A percentile compares a stretch with the other conserved stretches of the same genome.
phyloP scores from a whole-genome alignment of 2,888 invertebrate species.

The Timandra comae region DNA sequence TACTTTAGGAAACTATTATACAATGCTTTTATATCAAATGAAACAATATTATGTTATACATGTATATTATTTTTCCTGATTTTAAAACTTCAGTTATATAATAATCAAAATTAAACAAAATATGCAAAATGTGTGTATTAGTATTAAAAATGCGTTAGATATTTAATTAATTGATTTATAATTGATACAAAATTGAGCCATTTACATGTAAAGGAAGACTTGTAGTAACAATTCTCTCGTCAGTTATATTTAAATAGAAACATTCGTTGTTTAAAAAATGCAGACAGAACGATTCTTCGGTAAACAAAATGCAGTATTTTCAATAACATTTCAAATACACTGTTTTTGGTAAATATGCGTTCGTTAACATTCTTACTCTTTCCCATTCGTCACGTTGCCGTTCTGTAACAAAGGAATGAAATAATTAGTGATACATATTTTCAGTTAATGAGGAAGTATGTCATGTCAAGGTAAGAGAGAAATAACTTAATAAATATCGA shows the following conservation, averaged over 20 bases:
- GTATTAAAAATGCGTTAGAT: no score
- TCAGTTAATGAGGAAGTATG: no score
- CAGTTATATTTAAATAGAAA: conserved; percentile 3
- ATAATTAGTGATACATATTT: background rate
- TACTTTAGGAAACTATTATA: no score
- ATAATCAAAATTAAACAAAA: no score
- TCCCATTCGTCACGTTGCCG: conserved; percentile 61
- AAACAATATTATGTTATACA: no score
- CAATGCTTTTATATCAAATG: no score
- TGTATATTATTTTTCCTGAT: no score
- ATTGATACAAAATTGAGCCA: conserved; percentile 15
- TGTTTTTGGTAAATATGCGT: conserved; percentile 3
- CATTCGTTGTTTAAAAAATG: background rate
- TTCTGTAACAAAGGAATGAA: conserved; percentile 39
- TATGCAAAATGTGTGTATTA: no score
- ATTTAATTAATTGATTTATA: no score
- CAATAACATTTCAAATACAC: conserved; percentile 3
- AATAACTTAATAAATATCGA: no score
- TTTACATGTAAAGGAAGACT: conserved; percentile 20
- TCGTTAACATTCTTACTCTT: conserved; percentile 33
- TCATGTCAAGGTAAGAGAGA: no score
- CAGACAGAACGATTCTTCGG: conserved; percentile 1
- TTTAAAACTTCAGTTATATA: no score
- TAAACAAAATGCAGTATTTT: conserved; percentile 7
- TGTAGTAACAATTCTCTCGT: conserved; percentile 15